Conservation (phyloP, 2,888 invertebrate genomes). For the Stenoptilia bipunctidactyla region DNA sequence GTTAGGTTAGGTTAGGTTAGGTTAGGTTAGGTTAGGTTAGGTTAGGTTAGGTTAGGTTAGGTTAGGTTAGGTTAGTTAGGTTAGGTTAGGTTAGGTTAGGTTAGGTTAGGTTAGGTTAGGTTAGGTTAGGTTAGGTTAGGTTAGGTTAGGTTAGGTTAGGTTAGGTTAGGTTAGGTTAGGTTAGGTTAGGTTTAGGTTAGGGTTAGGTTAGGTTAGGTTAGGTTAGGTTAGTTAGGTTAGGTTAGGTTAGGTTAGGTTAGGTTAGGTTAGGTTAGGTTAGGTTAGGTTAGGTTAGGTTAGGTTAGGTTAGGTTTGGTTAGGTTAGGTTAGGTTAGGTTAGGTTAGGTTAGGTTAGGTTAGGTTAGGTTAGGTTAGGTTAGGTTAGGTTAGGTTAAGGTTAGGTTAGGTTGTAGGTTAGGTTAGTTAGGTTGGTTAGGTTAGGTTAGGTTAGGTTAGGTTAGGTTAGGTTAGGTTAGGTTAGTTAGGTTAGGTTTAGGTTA, state of each 20-base stretch:
- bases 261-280: constrained; percentile 16
- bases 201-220: constrained; percentile 3
- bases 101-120: constrained; percentile 12
- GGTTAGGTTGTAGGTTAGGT: constrained; percentile 8
- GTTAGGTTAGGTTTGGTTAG: constrained; percentile 17
- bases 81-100: constrained; percentile 11
- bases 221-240: constrained; percentile 16
- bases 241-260: constrained; percentile 16
- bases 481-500: constrained; percentile 4
- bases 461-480: constrained; percentile 11
- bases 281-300: constrained; percentile 18
- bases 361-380: constrained; percentile 9
- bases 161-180: constrained; percentile 15
- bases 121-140: constrained; percentile 15
- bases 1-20: constrained; percentile 2
- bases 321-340: constrained; percentile 20
- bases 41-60: constrained; percentile 11
- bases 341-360: constrained; percentile 21
- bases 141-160: constrained; percentile 16
- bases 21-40: constrained; percentile 10
- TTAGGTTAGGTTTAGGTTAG: constrained; percentile 15
- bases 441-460: constrained; percentile 10
- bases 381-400: constrained; percentile 1
- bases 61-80: constrained; percentile 11
- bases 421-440: too few species aligned